Evolutionary conservation across 2,888 invertebrate species (phyloP), one percentile per base, ranked within the genome.

Genomic region (Temnothorax unifasciatus): DNA sequence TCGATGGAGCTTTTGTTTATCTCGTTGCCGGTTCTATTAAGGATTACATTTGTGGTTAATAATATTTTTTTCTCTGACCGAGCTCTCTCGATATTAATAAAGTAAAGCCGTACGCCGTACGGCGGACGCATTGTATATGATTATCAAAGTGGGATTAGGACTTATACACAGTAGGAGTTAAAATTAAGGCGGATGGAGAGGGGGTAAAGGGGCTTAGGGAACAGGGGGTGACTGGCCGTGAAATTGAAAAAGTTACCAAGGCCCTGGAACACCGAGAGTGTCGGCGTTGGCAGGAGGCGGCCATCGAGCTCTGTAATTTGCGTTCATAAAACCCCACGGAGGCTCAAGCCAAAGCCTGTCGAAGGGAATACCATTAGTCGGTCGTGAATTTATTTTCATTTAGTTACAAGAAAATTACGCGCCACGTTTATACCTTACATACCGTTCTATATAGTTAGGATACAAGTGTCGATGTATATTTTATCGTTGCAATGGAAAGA

Each of bases 231-330:
- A 87, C 57, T 83, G 89, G 85, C 84, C 90, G 86, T 92, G 89
- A 91, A 92, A 92, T 91, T 90, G 90, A 91, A 92, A 92, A 92
- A 92, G 89, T 91, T 90, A 83, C 86, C 90, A 89, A 90, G 90
- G 85, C 89, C 75, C 82, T 83, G 83, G 84, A 84, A 90, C 89
- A 91, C 87, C 90, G 88, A 91, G 91, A 91, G 92, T 93, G 92
- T 93, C 90, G 89, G 92, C 90, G 91, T 91, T 92, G 91, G 92
- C 92, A 91, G 93, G 90, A 92, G 94, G 92, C 93, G 93, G 94
- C 88, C 90, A 91, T 90, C 90, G 91, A 86, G 91, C 93, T 94
- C 94, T 95, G 94, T 95, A 94, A 95, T 95, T 94, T 94, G 92
- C 93, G 92, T 94, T 94, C 94, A 91, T 94, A 95, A 95, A 95